Evolutionary conservation across 2,888 invertebrate genomes (phyloP).

Genomic region (Phragmatobia fuliginosa): DNA sequence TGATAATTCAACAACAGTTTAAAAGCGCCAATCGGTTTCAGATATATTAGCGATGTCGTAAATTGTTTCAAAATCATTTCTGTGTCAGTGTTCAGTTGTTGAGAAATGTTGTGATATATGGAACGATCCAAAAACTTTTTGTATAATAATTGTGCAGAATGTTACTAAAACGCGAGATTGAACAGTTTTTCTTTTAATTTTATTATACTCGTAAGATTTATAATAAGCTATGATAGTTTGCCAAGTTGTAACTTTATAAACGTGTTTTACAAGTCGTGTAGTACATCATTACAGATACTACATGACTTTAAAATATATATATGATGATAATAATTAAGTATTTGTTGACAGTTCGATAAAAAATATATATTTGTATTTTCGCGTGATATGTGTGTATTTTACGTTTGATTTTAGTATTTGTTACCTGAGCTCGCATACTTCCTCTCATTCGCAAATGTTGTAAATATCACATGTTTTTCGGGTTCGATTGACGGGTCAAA

Average conservation of each 20-base stretch:
- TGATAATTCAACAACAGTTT: background rate
- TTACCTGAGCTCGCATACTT: background rate
- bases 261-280: fast-evolving
- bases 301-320: too few species aligned
- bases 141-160: background rate
- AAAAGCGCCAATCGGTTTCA: slow-evolving; percentile 2
- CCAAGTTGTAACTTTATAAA: background rate
- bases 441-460: background rate
- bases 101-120: slow-evolving; percentile 12
- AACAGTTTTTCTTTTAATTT: background rate
- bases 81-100: slow-evolving; percentile 18
- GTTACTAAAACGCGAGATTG: background rate
- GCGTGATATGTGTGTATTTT: too few species aligned
- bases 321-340: too few species aligned
- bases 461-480: background rate
- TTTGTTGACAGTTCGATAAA: too few species aligned
- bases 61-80: slow-evolving; percentile 15
- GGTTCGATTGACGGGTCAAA: too few species aligned
- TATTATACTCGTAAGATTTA: background rate
- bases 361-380: too few species aligned
- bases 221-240: background rate
- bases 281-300: too few species aligned
- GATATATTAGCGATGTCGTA: slow-evolving; percentile 13
- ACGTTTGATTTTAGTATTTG: background rate
- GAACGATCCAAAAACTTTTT: background rate